Evolutionary conservation across 2,113 vertebrate species (phyloP).

Genomic region (Lamprotornis superbus): DNA sequence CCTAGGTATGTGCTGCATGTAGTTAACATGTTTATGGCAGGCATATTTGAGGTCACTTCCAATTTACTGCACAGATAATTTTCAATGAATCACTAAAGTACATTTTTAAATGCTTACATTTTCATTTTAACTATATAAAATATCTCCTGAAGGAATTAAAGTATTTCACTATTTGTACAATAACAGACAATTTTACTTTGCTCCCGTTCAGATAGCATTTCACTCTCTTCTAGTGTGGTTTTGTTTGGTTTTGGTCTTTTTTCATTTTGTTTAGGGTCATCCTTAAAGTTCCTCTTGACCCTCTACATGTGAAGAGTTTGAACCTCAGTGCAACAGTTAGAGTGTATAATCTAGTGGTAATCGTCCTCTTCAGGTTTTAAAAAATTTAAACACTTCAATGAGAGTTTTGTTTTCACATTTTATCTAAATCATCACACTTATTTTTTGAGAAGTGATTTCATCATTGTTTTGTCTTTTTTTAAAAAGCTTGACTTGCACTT

Average conservation of each 20-base stretch:
- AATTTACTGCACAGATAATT: neutral
- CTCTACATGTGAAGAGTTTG: neutral
- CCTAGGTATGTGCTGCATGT: neutral
- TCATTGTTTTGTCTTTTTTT: neutral
- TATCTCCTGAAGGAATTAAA: neutral
- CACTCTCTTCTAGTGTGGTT: neutral
- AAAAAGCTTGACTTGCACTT: neutral
- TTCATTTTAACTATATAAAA: neutral
- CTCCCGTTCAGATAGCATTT: neutral
- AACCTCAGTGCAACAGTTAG: neutral
- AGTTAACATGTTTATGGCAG: neutral
- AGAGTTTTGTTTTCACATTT: neutral
- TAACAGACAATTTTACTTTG: neutral
- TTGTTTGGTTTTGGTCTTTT: neutral
- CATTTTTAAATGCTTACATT: neutral
- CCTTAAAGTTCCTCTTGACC: neutral
- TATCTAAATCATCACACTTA: neutral
- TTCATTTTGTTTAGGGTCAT: neutral
- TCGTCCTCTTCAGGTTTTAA: neutral
- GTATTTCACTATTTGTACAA: neutral
- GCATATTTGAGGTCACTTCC: neutral
- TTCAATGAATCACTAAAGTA: neutral
- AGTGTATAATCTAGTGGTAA: neutral
- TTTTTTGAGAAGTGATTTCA: neutral
- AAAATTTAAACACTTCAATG: neutral